Base-by-base conservation (phyloP, 2,888 invertebrate genomes). In the Tinea pellionella region DNA sequence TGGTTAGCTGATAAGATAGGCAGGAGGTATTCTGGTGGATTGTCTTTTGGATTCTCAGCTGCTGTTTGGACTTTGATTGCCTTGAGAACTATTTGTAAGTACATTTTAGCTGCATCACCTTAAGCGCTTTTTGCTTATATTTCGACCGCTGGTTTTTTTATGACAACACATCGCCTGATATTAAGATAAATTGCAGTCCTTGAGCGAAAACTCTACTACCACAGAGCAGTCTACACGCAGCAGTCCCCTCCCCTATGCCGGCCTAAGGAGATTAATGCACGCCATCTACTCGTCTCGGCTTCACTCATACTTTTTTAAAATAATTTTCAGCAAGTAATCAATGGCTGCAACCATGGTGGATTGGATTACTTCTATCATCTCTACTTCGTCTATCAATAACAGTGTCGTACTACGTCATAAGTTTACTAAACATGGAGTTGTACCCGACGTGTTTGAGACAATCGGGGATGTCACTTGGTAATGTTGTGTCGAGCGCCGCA, bases 401-500 rank as follows among this genome's bases (percentile, higher is more conserved):
- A 2, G 69, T 90, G 19, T 80, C 89, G 6, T 91, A 89, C 70
- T 90, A 90, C 66, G 80, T 89, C 15, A 88, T 89, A 24, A 89
- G 88, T 67, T 75, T 92, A 60, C 89, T 92, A 63, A 89, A 89
- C 61, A 87, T 92, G 71, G 92, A 92, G 74, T 80, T 91, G 16
- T 92, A 91, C 71, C 92, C 92, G 12, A 92, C 92, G 0, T 90
- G 90, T 65, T 76, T 92, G 32, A 78, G 92, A 18, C 91, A 92
- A 68, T 89, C 91, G 7, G 92, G 92, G 59, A 87, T 90, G 65
- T 89, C 91, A 0, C 69, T 92, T 61, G 89, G 90, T 30, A 86
- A 88, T 60, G 84, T 91, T 37, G 68, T 89, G 53, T 88, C 89
- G 7, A 89, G 89, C 68, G 79, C 79, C 18, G 77, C 90, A 55